Percentiles rank a stretch among this genome's conserved stretches.
Conservation (phyloP, 2,113 vertebrate genomes). For the Pogonocichla stellata region DNA sequence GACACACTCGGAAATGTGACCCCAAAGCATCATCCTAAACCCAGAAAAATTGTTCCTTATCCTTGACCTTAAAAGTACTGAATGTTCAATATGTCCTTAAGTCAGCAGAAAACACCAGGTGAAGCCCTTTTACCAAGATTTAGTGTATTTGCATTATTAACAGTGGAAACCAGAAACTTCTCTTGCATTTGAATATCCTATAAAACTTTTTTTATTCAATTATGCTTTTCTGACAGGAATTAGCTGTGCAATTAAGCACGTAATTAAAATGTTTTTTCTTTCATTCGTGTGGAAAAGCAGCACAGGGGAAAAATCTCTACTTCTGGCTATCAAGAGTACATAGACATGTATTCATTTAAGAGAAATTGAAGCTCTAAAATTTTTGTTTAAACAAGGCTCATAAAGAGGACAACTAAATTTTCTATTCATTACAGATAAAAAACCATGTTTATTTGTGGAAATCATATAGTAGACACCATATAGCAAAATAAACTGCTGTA, state of each 20-base stretch:
- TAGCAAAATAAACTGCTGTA: not conserved
- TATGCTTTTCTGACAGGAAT: not conserved
- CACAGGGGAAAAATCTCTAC: not conserved
- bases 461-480: not conserved
- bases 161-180: not conserved
- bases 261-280: not conserved
- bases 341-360: not conserved
- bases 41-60: not conserved
- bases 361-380: not conserved
- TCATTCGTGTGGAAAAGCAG: not conserved
- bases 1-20: not conserved
- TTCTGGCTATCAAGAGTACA: not conserved
- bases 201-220: not conserved
- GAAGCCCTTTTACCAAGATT: not conserved
- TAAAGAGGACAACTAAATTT: not conserved
- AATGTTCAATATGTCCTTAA: not conserved
- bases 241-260: not conserved
- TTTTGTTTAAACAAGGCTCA: not conserved
- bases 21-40: not conserved
- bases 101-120: not conserved
- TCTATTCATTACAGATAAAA: not conserved
- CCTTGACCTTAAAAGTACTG: not conserved
- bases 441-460: not conserved
- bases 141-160: not conserved
- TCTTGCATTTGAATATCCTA: not conserved